Percentiles rank a stretch among this genome's conserved stretches.
Conservation (phyloP, 2,888 invertebrate genomes). For the Eulithis prunata region DNA sequence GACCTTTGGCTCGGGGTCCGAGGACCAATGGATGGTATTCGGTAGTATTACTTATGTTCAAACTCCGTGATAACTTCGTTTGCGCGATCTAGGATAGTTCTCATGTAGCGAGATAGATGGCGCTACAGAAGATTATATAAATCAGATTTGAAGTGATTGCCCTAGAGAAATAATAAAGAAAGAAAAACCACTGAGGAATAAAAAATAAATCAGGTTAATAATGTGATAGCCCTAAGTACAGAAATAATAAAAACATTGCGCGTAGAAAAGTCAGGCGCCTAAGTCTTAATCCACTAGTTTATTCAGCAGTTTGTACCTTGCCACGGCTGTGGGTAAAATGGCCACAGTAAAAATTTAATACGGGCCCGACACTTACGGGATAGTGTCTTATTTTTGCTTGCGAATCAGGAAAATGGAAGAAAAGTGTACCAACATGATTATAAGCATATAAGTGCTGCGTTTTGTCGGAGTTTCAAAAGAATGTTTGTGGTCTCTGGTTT, state of each 20-base stretch:
- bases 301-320: constrained; percentile 46
- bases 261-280: constrained; percentile 33
- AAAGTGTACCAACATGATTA: constrained; percentile 22
- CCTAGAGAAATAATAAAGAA: no score
- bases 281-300: constrained; percentile 51
- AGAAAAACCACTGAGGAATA: no score
- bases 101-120: no score
- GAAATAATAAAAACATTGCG: constrained; percentile 23
- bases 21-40: no score
- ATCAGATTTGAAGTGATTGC: no score
- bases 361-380: constrained; percentile 36
- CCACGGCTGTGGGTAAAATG: constrained; percentile 41
- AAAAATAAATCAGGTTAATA: not conserved
- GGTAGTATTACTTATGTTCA: no score
- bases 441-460: constrained; percentile 14
- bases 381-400: constrained; percentile 27
- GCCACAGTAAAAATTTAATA: constrained; percentile 43
- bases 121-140: no score
- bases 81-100: no score
- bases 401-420: constrained; percentile 22
- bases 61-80: no score
- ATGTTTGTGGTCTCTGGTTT: no score
- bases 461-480: not conserved
- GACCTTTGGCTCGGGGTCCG: no score
- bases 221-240: constrained; percentile 13